These are phyloP conservation scores for Erpornis zantholeuca DNA, from an alignment of 2,113 vertebrate genomes.

Conservation along the genomic window DNA sequence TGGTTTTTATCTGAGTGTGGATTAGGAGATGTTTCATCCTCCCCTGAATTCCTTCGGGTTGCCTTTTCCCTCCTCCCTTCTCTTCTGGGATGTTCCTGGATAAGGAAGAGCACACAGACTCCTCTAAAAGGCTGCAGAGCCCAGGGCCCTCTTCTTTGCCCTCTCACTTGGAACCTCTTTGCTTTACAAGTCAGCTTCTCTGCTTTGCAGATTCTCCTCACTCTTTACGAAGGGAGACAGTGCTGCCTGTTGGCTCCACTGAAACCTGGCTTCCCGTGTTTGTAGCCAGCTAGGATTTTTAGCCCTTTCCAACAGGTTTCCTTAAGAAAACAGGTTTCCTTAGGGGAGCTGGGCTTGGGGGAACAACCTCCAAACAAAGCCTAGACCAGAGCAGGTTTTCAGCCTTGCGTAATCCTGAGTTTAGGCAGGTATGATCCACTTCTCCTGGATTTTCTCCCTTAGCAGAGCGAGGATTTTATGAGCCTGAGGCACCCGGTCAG, in stretches of 20 bases:
- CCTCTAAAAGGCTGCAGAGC: neutral
- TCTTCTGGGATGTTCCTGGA: neutral
- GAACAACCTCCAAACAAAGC: neutral
- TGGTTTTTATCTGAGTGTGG: neutral
- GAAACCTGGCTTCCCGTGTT: neutral
- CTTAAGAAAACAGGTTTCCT: neutral
- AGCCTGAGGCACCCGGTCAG: constrained; percentile 53
- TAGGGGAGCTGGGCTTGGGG: neutral
- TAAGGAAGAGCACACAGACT: fast-evolving
- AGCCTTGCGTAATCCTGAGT: neutral
- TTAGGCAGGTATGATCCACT: fast-evolving
- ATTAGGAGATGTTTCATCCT: neutral
- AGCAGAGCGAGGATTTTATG: constrained; percentile 23
- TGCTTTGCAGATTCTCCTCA: neutral
- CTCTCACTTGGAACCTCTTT: neutral
- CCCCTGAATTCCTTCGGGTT: neutral
- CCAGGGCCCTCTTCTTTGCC: neutral
- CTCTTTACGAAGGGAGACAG: neutral
- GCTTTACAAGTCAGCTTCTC: neutral
- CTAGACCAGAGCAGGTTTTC: neutral
- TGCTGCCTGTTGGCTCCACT: neutral
- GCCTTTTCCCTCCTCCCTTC: neutral
- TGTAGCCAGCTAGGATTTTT: neutral
- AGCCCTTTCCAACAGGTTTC: neutral
- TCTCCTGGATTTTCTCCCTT: neutral